phyloP scores from a whole-genome alignment of 2,113 vertebrate genomes.

The Datnioides undecimradiatus region DNA sequence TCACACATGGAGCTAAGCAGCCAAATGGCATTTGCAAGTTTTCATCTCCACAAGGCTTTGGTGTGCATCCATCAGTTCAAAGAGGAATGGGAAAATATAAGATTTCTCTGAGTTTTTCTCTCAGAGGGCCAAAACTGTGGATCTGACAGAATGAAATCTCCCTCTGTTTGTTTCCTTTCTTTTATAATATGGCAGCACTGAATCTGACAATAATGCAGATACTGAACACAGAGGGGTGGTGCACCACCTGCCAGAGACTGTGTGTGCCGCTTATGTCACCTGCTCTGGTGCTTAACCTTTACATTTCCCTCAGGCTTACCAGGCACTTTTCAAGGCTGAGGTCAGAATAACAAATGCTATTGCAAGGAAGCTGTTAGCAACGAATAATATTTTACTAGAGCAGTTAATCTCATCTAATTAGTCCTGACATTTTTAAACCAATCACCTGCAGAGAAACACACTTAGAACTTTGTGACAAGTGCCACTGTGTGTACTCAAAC shows the following conservation, averaged over 20 bases:
- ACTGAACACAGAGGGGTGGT: not conserved
- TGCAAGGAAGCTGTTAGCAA: not conserved
- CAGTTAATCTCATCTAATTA: too few relatives aligned
- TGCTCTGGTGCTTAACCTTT: not conserved
- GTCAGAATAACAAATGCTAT: not conserved
- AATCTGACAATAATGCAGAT: not conserved
- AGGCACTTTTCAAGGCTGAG: not conserved
- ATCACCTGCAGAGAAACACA: too few relatives aligned
- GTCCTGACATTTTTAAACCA: too few relatives aligned
- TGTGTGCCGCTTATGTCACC: not conserved
- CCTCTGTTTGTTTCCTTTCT: not conserved
- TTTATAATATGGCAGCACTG: too few relatives aligned
- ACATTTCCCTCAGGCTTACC: not conserved
- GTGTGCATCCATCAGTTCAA: too few relatives aligned
- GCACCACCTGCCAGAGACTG: not conserved
- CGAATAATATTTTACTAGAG: not conserved
- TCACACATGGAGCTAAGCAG: constrained; percentile 24
- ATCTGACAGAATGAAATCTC: not conserved
- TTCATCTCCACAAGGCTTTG: not conserved
- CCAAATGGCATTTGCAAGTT: constrained; percentile 29
- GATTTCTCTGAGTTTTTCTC: too few relatives aligned
- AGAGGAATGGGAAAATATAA: too few relatives aligned
- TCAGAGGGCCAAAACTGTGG: too few relatives aligned
- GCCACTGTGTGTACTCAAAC: too few relatives aligned
- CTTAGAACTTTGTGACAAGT: too few relatives aligned